phyloP scores from a whole-genome alignment of 2,888 invertebrate species.

The Lottia scabra region DNA sequence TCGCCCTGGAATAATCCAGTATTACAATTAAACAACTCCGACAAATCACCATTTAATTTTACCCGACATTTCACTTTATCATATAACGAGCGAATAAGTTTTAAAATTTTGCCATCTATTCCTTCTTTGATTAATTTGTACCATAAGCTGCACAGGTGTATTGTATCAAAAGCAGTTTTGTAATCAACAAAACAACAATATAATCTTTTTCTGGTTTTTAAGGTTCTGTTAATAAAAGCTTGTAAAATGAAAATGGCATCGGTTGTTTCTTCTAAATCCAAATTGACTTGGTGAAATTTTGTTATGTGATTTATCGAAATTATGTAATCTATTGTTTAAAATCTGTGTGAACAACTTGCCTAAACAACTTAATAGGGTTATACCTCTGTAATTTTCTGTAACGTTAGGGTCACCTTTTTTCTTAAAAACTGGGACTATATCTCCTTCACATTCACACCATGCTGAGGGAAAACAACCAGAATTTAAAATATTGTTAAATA shows the following conservation, averaged over 20 bases:
- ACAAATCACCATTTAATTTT: background rate
- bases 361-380: slow-evolving; percentile 5
- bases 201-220: background rate
- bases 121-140: background rate
- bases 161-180: background rate
- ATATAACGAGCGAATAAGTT: background rate
- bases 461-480: background rate
- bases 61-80: background rate
- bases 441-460: background rate
- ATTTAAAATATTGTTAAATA: background rate
- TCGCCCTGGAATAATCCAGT: background rate
- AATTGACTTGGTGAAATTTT: background rate
- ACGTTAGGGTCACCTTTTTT: slow-evolving; percentile 2
- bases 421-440: background rate
- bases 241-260: background rate
- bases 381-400: slow-evolving; percentile 12
- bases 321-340: slow-evolving; percentile 2
- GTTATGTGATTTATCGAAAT: background rate
- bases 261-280: background rate
- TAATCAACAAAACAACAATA: background rate
- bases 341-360: slow-evolving; percentile 8
- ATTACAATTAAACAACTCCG: background rate
- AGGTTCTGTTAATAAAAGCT: background rate
- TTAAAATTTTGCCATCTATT: background rate
- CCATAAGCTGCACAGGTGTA: background rate